Conservation (phyloP, 2,113 vertebrate species). For the Shinisaurus crocodilurus region DNA sequence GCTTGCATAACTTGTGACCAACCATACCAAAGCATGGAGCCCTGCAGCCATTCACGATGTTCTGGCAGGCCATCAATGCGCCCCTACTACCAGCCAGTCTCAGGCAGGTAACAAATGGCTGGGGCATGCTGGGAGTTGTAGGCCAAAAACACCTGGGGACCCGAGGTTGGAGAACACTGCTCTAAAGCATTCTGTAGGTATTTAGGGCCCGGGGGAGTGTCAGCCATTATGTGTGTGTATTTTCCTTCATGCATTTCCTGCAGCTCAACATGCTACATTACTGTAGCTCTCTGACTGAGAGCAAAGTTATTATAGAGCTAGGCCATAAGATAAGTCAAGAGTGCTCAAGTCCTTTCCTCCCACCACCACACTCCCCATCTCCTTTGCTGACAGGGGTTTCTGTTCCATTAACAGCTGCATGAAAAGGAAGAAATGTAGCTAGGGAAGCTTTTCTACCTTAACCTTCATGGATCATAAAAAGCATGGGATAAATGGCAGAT, state of each 20-base stretch:
- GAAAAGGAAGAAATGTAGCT: background rate
- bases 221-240: background rate
- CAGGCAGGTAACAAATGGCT: background rate
- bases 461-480: background rate
- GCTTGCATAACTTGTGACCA: background rate
- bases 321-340: background rate
- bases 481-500: background rate
- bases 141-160: background rate
- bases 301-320: background rate
- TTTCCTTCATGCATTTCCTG: background rate
- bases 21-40: no score
- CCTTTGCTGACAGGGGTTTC: background rate
- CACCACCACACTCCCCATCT: no score
- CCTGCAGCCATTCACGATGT: background rate
- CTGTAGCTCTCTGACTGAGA: background rate
- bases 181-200: background rate
- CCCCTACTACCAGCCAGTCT: background rate
- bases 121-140: background rate
- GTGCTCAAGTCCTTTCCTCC: no score
- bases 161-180: no score
- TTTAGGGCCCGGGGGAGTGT: background rate
- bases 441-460: background rate
- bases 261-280: background rate
- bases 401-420: background rate
- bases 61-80: background rate